These are phyloP conservation scores for Drosophila tsacasi DNA, from an alignment of 1,140 invertebrate species.

Conservation along the genomic window DNA sequence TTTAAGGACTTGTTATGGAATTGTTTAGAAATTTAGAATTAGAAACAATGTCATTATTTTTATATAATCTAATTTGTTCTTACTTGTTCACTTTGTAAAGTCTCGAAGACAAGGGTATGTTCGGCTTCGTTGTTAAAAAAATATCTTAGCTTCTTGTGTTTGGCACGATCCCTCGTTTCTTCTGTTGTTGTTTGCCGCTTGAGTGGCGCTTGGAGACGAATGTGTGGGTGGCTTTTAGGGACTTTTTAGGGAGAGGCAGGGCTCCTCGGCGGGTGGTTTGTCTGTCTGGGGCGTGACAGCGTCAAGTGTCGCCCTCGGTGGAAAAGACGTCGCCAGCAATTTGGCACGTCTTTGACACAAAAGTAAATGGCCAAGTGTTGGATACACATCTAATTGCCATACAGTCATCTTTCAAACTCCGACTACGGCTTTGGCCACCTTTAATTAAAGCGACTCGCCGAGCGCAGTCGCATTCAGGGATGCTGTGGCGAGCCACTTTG, in stretches of 20 bases:
- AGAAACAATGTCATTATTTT: too few relatives aligned
- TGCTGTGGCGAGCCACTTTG: conserved; percentile 45
- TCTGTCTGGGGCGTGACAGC: conserved; percentile 62
- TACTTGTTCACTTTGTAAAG: too few relatives aligned
- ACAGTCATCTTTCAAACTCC: conserved; percentile 35
- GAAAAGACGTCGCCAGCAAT: conserved; percentile 50
- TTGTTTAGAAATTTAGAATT: too few relatives aligned
- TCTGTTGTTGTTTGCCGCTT: conserved; percentile 35
- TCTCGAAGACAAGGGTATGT: background rate
- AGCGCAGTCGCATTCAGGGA: conserved; percentile 18
- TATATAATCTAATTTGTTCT: too few relatives aligned
- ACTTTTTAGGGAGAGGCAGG: background rate
- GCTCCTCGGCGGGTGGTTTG: conserved; percentile 16
- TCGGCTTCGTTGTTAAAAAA: background rate
- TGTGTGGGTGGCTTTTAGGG: conserved; percentile 14
- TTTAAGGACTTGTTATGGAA: background rate
- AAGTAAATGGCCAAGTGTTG: conserved; percentile 69
- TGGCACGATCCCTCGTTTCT: conserved; percentile 19
- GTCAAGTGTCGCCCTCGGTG: conserved; percentile 52
- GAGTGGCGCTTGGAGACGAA: conserved; percentile 54
- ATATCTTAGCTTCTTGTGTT: background rate
- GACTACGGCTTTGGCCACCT: conserved; percentile 19
- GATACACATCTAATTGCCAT: conserved; percentile 65
- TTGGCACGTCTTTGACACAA: conserved; percentile 66
- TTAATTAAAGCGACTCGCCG: conserved; percentile 48